These are phyloP conservation scores for Latheticus oryzae DNA, from an alignment of 2,888 invertebrate genomes.

Conservation along the genomic window DNA sequence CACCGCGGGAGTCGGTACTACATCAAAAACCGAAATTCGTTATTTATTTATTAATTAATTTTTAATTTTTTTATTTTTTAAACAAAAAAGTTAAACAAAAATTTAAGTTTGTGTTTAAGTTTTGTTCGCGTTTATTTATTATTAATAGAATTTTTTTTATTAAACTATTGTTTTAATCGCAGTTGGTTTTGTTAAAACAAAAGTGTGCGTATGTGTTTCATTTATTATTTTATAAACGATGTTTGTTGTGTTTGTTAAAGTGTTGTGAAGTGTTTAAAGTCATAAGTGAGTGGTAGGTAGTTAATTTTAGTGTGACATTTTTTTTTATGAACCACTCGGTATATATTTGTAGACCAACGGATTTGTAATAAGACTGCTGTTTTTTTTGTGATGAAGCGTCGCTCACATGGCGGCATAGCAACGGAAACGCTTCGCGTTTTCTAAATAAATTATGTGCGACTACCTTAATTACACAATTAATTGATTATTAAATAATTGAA, in stretches of 20 bases:
- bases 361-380: slow-evolving; percentile 6
- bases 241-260: slow-evolving; percentile 65
- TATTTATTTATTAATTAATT: too few relatives aligned
- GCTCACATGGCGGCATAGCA: slow-evolving; percentile 34
- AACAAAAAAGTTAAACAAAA: slow-evolving; percentile 25
- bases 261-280: slow-evolving; percentile 57
- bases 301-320: slow-evolving; percentile 37
- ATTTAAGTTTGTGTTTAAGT: slow-evolving; percentile 51
- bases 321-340: slow-evolving; percentile 6
- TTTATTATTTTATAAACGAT: slow-evolving; percentile 59
- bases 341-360: slow-evolving; percentile 5
- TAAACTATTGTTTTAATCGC: slow-evolving; percentile 30
- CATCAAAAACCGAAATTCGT: slow-evolving; percentile 60
- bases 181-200: slow-evolving; percentile 43
- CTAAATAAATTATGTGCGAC: too few relatives aligned
- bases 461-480: too few relatives aligned
- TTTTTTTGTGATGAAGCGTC: slow-evolving; percentile 25
- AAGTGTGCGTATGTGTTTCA: slow-evolving; percentile 46
- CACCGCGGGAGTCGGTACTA: slow-evolving; percentile 65
- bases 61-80: slow-evolving; percentile 31
- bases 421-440: slow-evolving; percentile 14
- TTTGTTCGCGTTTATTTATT: slow-evolving; percentile 42
- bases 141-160: slow-evolving; percentile 15
- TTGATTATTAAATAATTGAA: too few relatives aligned
- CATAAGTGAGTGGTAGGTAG: slow-evolving; percentile 58